phyloP scores from a whole-genome alignment of 2,113 vertebrate species.

The Tragelaphus scriptus region DNA sequence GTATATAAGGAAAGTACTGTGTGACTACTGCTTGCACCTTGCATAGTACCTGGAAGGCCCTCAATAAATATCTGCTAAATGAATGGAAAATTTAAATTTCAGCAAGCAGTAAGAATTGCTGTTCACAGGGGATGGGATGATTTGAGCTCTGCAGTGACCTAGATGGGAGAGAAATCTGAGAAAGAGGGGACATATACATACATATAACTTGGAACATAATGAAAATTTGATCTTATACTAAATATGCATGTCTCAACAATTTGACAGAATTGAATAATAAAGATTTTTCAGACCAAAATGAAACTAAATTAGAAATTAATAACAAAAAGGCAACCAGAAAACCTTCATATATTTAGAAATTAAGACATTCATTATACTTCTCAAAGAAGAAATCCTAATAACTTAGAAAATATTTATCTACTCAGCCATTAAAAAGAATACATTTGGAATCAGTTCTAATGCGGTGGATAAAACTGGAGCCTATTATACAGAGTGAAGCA shows the following conservation, averaged over 20 bases:
- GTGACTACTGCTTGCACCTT: not conserved
- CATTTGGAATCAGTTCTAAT: too few relatives aligned
- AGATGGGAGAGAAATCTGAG: not conserved
- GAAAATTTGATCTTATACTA: not conserved
- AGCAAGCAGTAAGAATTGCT: not conserved
- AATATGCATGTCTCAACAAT: not conserved
- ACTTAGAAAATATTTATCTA: not conserved
- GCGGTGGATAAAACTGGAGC: too few relatives aligned
- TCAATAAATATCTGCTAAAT: not conserved
- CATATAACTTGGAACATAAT: not conserved
- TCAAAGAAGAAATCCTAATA: not conserved
- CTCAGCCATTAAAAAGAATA: too few relatives aligned
- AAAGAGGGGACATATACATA: not conserved
- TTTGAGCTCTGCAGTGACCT: not conserved
- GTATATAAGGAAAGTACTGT: not conserved
- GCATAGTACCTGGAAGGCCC: not conserved
- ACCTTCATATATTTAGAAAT: not conserved
- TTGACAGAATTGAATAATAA: not conserved
- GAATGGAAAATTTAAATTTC: not conserved
- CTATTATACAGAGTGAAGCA: too few relatives aligned
- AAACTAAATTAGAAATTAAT: slow-evolving; percentile 7
- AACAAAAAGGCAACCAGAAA: not conserved
- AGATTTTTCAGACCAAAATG: not conserved
- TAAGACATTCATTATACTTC: not conserved
- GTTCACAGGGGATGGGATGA: not conserved